phyloP scores from a whole-genome alignment of 2,113 vertebrate genomes.

The Terrapene triunguis region DNA sequence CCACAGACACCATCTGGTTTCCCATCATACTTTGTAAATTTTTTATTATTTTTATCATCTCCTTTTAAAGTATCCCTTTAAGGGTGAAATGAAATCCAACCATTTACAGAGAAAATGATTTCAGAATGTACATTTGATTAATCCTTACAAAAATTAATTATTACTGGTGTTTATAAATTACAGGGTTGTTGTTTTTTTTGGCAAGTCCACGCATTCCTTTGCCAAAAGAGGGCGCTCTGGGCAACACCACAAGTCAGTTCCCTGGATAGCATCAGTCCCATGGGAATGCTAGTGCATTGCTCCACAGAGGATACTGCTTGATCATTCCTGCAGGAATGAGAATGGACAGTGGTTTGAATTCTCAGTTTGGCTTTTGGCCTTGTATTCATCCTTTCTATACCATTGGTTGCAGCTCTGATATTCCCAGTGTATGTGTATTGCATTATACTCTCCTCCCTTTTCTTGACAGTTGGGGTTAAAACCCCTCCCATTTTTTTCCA shows the following conservation, averaged over 20 bases:
- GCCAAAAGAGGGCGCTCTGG: conserved; percentile 33
- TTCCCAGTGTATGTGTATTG: conserved; percentile 44
- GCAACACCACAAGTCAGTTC: conserved; percentile 15
- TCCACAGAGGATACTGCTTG: conserved; percentile 27
- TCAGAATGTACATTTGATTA: conserved; percentile 86
- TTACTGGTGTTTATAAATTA: conserved; percentile 82
- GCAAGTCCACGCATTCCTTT: conserved; percentile 52
- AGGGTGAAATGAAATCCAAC: conserved; percentile 89
- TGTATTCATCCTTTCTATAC: conserved; percentile 63
- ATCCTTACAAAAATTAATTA: conserved; percentile 83
- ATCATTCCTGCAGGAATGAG: not conserved
- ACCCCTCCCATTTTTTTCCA: not conserved
- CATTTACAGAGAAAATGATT: conserved; percentile 91
- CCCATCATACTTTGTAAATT: conserved; percentile 69
- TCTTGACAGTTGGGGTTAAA: not conserved
- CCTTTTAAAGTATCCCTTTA: conserved; percentile 88
- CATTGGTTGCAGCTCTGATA: conserved; percentile 13
- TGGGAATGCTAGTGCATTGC: conserved; percentile 33
- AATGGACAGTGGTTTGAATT: conserved; percentile 49
- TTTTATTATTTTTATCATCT: conserved; percentile 83
- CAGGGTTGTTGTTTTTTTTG: conserved; percentile 52
- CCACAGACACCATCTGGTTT: not conserved
- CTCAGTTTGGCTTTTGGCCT: conserved; percentile 17
- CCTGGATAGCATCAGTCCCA: conserved; percentile 21
- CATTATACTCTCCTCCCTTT: conserved; percentile 33